These are phyloP conservation scores for Dolichopus griseipennis DNA, from an alignment of 2,888 invertebrate genomes.

Conservation along the genomic window DNA sequence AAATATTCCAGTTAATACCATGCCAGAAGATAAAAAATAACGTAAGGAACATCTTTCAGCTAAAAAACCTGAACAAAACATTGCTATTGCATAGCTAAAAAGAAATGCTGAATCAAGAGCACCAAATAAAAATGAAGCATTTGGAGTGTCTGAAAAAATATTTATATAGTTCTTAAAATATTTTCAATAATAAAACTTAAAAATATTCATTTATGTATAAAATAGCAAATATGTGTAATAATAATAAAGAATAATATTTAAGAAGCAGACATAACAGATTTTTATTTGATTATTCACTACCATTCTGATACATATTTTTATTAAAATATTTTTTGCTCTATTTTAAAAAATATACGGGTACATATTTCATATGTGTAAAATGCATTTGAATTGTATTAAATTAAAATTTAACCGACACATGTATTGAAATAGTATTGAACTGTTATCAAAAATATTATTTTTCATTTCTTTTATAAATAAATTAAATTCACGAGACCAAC, in stretches of 20 bases:
- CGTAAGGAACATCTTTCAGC: conserved; percentile 87
- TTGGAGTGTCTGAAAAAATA: conserved; percentile 50
- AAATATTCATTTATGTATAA: background rate
- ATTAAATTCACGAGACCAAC: no score
- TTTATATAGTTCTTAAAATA: background rate
- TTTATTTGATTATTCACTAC: no score
- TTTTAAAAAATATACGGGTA: no score
- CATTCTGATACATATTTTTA: no score
- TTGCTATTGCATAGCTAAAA: conserved; percentile 83
- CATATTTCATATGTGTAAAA: no score
- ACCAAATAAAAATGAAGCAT: conserved; percentile 72
- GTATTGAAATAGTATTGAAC: no score
- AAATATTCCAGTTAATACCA: conserved; percentile 78
- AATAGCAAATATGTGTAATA: background rate
- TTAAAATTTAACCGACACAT: no score
- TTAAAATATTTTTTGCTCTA: no score
- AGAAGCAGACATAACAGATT: no score
- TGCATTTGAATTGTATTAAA: no score
- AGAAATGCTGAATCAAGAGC: conserved; percentile 84
- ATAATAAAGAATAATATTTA: background rate
- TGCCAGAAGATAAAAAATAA: conserved; percentile 83
- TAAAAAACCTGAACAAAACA: conserved; percentile 84
- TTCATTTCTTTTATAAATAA: no score
- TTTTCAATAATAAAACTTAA: background rate
- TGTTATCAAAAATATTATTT: no score